These are phyloP conservation scores for Patella depressa DNA, from an alignment of 2,888 invertebrate genomes.

Conservation along the genomic window DNA sequence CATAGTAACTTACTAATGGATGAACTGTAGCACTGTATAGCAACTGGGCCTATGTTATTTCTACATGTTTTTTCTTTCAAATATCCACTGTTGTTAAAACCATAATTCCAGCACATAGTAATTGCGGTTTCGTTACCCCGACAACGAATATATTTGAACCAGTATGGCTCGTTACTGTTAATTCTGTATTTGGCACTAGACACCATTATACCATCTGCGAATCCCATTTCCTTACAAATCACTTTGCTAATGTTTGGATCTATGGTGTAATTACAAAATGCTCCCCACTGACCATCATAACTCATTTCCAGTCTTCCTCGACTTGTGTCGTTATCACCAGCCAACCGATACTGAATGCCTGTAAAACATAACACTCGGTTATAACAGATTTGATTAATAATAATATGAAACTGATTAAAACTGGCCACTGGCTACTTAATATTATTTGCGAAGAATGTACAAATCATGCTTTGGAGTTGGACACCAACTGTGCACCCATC, in stretches of 20 bases:
- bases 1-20: too few species aligned
- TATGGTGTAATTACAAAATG: conserved; percentile 55
- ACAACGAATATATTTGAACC: conserved; percentile 44
- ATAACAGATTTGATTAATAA: too few species aligned
- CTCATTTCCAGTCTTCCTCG: conserved; percentile 55
- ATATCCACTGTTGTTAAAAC: conserved; percentile 44
- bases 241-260: conserved; percentile 51
- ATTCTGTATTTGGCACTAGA: conserved; percentile 39
- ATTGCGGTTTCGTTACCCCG: conserved; percentile 48
- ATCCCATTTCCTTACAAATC: conserved; percentile 48
- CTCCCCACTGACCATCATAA: conserved; percentile 53
- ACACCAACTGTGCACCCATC: too few species aligned
- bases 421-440: too few species aligned
- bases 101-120: conserved; percentile 46
- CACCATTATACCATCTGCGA: conserved; percentile 22
- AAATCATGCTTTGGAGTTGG: too few species aligned
- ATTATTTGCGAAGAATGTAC: too few species aligned
- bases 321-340: conserved; percentile 35
- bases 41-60: not conserved
- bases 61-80: too few species aligned
- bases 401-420: too few species aligned
- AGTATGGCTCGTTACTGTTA: conserved; percentile 36
- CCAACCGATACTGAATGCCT: conserved; percentile 47
- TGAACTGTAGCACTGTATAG: conserved; percentile 50
- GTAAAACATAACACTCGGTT: not conserved